phyloP scores from a whole-genome alignment of 2,113 vertebrate genomes.

The Siphamia tubifer region DNA sequence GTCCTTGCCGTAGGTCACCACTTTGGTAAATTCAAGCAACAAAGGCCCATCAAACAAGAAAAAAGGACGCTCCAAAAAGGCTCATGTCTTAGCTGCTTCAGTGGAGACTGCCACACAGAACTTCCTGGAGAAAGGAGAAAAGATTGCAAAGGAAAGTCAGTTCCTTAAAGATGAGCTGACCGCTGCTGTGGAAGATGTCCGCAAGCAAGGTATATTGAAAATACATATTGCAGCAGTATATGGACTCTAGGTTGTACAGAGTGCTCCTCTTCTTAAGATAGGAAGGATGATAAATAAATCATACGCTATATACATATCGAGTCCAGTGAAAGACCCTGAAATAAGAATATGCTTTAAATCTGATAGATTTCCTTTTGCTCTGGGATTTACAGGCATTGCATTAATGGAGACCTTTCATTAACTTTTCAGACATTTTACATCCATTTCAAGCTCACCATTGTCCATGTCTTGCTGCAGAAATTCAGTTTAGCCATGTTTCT shows the following conservation, averaged over 20 bases:
- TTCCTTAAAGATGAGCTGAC: conserved; percentile 96
- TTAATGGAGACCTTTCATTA: conserved; percentile 28
- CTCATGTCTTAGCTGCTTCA: conserved; percentile 95
- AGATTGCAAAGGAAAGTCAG: conserved; percentile 97
- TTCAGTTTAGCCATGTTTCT: not conserved
- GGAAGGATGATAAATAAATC: conserved; percentile 51
- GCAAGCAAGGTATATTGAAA: conserved; percentile 90
- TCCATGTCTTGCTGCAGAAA: not conserved
- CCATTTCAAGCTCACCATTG: not conserved
- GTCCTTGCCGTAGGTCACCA: conserved; percentile 86
- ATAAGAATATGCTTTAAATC: conserved; percentile 25
- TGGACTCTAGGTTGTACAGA: conserved; percentile 8
- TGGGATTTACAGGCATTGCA: conserved; percentile 3
- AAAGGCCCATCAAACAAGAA: conserved; percentile 99
- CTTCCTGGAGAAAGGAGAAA: conserved; percentile 98
- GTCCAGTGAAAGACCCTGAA: conserved; percentile 24
- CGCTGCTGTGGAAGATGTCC: conserved; percentile 97
- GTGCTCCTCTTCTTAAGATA: conserved; percentile 34
- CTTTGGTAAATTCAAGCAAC: conserved; percentile 96
- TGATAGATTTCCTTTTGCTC: conserved; percentile 6
- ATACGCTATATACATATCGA: conserved; percentile 45
- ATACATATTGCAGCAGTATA: conserved; percentile 25
- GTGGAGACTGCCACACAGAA: conserved; percentile 98
- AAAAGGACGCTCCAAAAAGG: conserved; percentile 98
- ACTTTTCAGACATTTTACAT: not conserved